Percentiles rank a stretch among this genome's conserved stretches.
Conservation (phyloP, 2,888 invertebrate species). For the Drosophila siamana region DNA sequence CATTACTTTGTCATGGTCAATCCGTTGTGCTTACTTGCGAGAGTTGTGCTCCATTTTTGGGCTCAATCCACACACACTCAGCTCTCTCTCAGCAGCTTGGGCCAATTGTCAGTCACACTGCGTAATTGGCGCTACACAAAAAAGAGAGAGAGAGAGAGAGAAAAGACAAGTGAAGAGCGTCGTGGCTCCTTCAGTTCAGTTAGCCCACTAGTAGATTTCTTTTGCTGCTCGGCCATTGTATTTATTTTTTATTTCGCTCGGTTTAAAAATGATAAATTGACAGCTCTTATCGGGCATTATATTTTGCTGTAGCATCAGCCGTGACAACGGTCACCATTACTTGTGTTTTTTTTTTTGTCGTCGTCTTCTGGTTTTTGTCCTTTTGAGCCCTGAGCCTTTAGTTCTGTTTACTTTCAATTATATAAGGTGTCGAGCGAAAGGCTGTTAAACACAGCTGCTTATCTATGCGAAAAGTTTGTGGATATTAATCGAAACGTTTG, state of each 20-base stretch:
- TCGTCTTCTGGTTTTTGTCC: too few relatives aligned
- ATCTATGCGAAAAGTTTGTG: not conserved
- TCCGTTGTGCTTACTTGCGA: constrained; percentile 53
- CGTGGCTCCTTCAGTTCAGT: constrained; percentile 39
- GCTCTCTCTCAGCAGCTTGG: constrained; percentile 46
- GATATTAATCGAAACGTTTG: not conserved
- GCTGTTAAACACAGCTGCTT: not conserved
- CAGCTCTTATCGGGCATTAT: constrained; percentile 75
- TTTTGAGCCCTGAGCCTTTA: constrained; percentile 5
- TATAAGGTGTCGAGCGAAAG: constrained; percentile 3
- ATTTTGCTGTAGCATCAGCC: constrained; percentile 34
- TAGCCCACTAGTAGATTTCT: constrained; percentile 33
- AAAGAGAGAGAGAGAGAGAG: not conserved
- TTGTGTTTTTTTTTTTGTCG: too few relatives aligned
- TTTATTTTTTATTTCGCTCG: constrained; percentile 7
- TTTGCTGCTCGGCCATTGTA: not conserved
- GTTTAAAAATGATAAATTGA: constrained; percentile 71
- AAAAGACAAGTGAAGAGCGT: constrained; percentile 51
- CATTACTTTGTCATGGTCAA: constrained; percentile 76
- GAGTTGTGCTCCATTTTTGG: constrained; percentile 18
- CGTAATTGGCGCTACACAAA: constrained; percentile 55
- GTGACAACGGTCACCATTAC: constrained; percentile 39
- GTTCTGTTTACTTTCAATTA: constrained; percentile 58
- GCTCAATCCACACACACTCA: constrained; percentile 9
- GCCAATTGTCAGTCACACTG: constrained; percentile 56